Evolutionary conservation across 2,113 vertebrate genomes (phyloP).

Genomic region (Amphiprion percula): DNA sequence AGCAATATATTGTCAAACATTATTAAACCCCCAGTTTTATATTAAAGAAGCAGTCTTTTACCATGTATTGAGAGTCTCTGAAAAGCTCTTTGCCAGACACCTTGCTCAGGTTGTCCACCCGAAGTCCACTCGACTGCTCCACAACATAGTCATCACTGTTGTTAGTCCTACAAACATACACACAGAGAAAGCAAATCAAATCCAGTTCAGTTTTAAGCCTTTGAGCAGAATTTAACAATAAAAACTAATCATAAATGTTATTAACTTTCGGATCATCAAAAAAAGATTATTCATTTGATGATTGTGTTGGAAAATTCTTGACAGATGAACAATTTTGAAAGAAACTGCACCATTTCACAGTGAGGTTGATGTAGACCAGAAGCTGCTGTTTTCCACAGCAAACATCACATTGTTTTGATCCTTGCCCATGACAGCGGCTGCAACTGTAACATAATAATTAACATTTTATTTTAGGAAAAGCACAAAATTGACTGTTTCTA

Average conservation of each 20-base stretch:
- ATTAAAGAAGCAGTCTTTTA: conserved; percentile 33
- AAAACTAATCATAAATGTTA: neutral
- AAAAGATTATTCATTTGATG: neutral
- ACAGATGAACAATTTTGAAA: conserved; percentile 10
- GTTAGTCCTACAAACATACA: conserved; percentile 67
- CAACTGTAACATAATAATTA: conserved; percentile 71
- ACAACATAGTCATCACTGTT: conserved; percentile 71
- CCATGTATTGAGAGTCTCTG: conserved; percentile 76
- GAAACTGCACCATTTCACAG: conserved; percentile 77
- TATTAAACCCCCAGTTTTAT: neutral
- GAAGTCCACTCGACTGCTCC: conserved; percentile 73
- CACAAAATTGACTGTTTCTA: neutral
- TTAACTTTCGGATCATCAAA: conserved; percentile 1
- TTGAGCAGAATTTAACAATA: neutral
- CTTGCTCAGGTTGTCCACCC: conserved; percentile 65
- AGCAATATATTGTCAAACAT: neutral
- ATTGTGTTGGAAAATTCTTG: neutral
- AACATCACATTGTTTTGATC: conserved; percentile 46
- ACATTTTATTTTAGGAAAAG: neutral
- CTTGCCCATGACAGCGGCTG: conserved; percentile 66
- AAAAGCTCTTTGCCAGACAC: conserved; percentile 81
- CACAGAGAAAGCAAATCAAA: neutral
- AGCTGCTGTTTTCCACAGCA: conserved; percentile 81
- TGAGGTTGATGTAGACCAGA: conserved; percentile 80
- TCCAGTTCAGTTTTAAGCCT: neutral